Evolutionary conservation across 2,888 invertebrate genomes (phyloP).

Genomic region (Andrena marginata): DNA sequence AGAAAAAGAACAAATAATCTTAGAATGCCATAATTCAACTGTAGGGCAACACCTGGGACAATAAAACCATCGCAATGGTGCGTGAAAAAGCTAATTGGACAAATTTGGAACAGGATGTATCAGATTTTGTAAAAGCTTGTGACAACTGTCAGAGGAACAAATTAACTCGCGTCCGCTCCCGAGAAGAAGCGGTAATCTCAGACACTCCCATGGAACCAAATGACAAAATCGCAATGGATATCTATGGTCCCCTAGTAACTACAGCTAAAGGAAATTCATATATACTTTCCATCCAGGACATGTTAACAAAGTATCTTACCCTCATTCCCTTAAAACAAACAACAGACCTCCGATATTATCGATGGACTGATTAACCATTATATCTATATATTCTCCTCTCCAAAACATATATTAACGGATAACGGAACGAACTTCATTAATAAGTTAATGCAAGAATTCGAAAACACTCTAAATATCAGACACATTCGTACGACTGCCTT

Average conservation of each 20-base stretch:
- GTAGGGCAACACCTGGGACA: conserved; percentile 12
- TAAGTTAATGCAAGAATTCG: conserved; percentile 26
- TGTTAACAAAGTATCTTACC: not conserved
- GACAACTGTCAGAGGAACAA: conserved; percentile 4
- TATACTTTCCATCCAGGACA: conserved; percentile 1
- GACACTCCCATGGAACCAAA: not conserved
- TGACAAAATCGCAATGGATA: conserved; percentile 2
- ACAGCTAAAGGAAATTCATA: not conserved
- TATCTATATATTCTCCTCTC: not conserved
- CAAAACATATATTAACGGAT: conserved; percentile 1
- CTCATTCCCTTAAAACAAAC: conserved; percentile 6
- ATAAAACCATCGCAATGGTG: not conserved
- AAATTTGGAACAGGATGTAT: not conserved
- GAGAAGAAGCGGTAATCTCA: not conserved
- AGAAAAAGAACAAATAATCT: not conserved
- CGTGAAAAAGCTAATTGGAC: not conserved
- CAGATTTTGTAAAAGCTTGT: conserved; percentile 10
- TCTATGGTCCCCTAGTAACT: not conserved
- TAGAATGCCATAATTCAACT: conserved; percentile 9
- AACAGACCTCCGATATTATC: not conserved
- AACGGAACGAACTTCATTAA: conserved; percentile 11
- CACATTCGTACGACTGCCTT: conserved; percentile 5
- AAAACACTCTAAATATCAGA: conserved; percentile 2
- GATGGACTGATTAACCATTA: not conserved
- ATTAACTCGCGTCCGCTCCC: not conserved